A percentile compares a stretch with the other conserved stretches of the same genome.
These are phyloP conservation scores for Drosophila micromelanica DNA, from an alignment of 1,140 invertebrate species.

Conservation along the genomic window DNA sequence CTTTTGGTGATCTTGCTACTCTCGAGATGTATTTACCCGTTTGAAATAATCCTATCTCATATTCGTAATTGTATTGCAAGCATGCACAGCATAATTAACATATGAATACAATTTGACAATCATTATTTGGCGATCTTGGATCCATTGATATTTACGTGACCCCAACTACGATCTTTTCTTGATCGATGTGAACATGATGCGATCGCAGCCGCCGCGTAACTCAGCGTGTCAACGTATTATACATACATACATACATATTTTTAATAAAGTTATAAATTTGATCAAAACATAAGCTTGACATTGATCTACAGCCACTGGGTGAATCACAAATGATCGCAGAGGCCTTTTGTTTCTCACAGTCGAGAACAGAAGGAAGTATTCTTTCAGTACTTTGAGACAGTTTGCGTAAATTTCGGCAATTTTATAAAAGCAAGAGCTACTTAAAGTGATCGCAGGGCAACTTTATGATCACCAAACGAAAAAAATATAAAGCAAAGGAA, in stretches of 20 bases:
- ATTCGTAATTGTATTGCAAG: neutral
- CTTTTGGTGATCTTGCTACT: neutral
- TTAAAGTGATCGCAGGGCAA: slow-evolving; percentile 53
- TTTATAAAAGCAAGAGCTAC: slow-evolving; percentile 60
- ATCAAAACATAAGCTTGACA: slow-evolving; percentile 72
- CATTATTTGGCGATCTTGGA: slow-evolving; percentile 1
- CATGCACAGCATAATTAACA: slow-evolving; percentile 10
- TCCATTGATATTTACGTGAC: slow-evolving; percentile 1
- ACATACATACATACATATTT: slow-evolving; percentile 29
- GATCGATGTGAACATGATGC: slow-evolving; percentile 31
- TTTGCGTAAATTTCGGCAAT: slow-evolving; percentile 68
- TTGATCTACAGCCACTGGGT: slow-evolving; percentile 69
- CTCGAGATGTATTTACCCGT: neutral
- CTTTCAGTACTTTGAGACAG: slow-evolving; percentile 26
- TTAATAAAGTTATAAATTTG: slow-evolving; percentile 82
- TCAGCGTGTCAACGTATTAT: slow-evolving; percentile 1
- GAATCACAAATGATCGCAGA: slow-evolving; percentile 40
- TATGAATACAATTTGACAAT: slow-evolving; percentile 15
- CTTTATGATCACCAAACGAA: slow-evolving; percentile 61
- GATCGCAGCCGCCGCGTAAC: slow-evolving; percentile 14
- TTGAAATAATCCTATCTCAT: neutral
- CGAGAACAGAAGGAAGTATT: slow-evolving; percentile 33
- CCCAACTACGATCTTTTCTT: neutral
- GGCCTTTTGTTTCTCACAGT: slow-evolving; percentile 64
- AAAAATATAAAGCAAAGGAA: slow-evolving; percentile 22